A percentile compares a stretch with the other conserved stretches of the same genome.
These are phyloP conservation scores for Rhimphoctona megacephalus DNA, from an alignment of 2,888 invertebrate genomes.

Conservation along the genomic window DNA sequence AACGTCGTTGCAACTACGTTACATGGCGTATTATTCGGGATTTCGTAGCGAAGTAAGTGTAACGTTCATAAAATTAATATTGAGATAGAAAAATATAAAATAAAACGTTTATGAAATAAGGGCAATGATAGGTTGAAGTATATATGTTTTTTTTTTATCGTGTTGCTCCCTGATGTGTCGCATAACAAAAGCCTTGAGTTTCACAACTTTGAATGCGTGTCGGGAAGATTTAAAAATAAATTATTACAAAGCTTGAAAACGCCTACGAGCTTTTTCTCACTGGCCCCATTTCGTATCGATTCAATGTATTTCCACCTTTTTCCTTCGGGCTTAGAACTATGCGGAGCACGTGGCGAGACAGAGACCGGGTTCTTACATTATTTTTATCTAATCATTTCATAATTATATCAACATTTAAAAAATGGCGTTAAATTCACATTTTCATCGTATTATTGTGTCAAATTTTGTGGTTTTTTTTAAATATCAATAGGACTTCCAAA, in stretches of 20 bases:
- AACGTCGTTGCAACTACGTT: background rate
- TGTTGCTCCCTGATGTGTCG: background rate
- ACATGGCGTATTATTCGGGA: constrained; percentile 61
- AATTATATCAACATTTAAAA: background rate
- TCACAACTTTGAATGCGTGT: constrained; percentile 44
- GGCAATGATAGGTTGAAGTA: background rate
- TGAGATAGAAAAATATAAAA: background rate
- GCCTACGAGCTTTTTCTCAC: constrained; percentile 50
- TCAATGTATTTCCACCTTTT: constrained; percentile 21
- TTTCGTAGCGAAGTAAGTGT: constrained; percentile 49
- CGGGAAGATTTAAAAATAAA: constrained; percentile 60
- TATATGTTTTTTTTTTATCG: background rate
- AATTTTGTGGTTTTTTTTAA: constrained; percentile 25
- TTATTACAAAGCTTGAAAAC: constrained; percentile 41
- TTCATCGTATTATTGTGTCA: background rate
- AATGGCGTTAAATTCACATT: background rate
- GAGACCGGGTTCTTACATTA: constrained; percentile 72
- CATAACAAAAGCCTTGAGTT: constrained; percentile 3
- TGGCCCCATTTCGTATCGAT: constrained; percentile 35
- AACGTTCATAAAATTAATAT: background rate
- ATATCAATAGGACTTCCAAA: constrained; percentile 75
- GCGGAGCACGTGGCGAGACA: constrained; percentile 78
- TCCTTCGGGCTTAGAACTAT: constrained; percentile 64
- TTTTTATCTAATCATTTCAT: background rate
- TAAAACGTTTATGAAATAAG: background rate